phyloP scores from a whole-genome alignment of 2,888 invertebrate species.

The Phalera bucephala region DNA sequence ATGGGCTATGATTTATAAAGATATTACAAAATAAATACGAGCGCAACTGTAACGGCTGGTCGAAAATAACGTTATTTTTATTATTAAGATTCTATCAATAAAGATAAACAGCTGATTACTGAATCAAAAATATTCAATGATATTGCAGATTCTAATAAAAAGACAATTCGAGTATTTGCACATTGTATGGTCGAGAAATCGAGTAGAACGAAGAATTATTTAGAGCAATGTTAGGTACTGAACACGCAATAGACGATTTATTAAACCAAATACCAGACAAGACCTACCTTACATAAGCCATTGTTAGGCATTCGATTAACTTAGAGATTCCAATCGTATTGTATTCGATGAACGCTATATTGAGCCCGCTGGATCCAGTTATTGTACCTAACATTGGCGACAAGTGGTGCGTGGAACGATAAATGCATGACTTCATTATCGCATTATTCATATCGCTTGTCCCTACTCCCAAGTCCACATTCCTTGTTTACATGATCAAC shows the following conservation, averaged over 20 bases:
- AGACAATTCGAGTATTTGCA: too few species aligned
- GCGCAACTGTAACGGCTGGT: too few species aligned
- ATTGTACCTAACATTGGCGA: constrained; percentile 8
- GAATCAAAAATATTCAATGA: too few species aligned
- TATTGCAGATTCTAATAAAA: too few species aligned
- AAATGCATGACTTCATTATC: constrained; percentile 21
- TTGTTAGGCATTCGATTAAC: constrained; percentile 17
- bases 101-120: too few species aligned
- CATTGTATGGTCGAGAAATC: too few species aligned
- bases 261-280: constrained; percentile 15
- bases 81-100: too few species aligned
- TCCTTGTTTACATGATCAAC: constrained; percentile 8
- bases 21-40: too few species aligned
- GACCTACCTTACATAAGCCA: constrained; percentile 28
- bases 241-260: constrained; percentile 12
- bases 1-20: too few species aligned
- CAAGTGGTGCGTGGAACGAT: constrained; percentile 18
- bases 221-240: constrained; percentile 5
- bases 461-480: constrained; percentile 2
- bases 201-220: background rate
- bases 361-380: constrained; percentile 16
- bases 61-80: too few species aligned
- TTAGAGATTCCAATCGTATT: constrained; percentile 21
- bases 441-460: constrained; percentile 2
- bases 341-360: constrained; percentile 17